A percentile compares a stretch with the other conserved stretches of the same genome.
These are phyloP conservation scores for Microcebus griseorufus DNA, from an alignment of 2,113 vertebrate genomes.

Conservation along the genomic window DNA sequence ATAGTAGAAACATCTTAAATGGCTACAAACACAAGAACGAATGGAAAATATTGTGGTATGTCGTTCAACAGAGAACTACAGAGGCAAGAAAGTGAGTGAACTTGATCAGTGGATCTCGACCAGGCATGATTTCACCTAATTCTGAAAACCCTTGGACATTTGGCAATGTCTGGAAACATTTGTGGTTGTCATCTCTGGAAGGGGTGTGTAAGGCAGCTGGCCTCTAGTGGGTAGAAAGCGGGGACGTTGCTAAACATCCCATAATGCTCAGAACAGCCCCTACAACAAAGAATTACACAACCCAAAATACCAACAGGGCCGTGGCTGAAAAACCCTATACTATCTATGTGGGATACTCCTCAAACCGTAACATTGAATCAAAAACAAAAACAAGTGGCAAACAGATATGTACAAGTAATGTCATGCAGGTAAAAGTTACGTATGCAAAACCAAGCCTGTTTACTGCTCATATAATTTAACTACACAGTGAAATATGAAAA, in stretches of 20 bases:
- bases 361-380: neutral
- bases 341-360: fast-evolving
- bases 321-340: neutral
- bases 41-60: neutral
- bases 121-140: neutral
- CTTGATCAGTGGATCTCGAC: neutral
- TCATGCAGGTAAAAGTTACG: neutral
- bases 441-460: neutral
- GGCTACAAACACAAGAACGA: fast-evolving
- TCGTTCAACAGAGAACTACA: neutral
- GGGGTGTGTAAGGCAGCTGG: neutral
- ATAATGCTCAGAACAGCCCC: neutral
- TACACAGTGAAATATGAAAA: neutral
- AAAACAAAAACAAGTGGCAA: neutral
- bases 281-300: neutral
- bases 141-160: neutral
- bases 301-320: neutral
- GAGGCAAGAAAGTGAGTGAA: neutral
- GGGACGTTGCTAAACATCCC: neutral
- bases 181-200: neutral
- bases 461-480: neutral
- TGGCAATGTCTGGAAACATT: neutral
- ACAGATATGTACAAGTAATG: neutral
- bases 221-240: neutral
- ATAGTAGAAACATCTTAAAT: neutral